phyloP scores from a whole-genome alignment of 2,888 invertebrate genomes.

The Chrysolina oricalcia region DNA sequence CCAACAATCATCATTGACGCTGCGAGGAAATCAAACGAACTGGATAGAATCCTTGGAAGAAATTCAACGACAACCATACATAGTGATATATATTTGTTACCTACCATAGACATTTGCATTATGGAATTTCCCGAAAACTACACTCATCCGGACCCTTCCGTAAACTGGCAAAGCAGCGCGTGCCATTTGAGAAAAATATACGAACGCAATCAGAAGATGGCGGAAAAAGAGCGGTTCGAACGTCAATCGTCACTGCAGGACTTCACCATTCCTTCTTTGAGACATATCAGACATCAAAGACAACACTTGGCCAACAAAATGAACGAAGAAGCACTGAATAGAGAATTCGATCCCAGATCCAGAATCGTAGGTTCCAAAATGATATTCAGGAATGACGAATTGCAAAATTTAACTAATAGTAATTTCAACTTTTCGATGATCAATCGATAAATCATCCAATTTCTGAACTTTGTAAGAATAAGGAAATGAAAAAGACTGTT shows the following conservation, averaged over 20 bases:
- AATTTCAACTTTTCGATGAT: slow-evolving; percentile 54
- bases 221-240: slow-evolving; percentile 61
- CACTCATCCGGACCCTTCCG: slow-evolving; percentile 50
- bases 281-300: slow-evolving; percentile 67
- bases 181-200: slow-evolving; percentile 64
- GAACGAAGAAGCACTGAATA: slow-evolving; percentile 34
- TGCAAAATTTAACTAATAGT: slow-evolving; percentile 58
- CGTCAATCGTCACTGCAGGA: slow-evolving; percentile 60
- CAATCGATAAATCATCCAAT: slow-evolving; percentile 55
- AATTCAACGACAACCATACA: slow-evolving; percentile 64
- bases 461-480: not conserved
- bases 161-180: slow-evolving; percentile 59
- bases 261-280: slow-evolving; percentile 44
- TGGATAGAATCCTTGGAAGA: slow-evolving; percentile 65
- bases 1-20: slow-evolving; percentile 70
- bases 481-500: not conserved
- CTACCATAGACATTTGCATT: slow-evolving; percentile 71
- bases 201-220: slow-evolving; percentile 59
- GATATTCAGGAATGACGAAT: slow-evolving; percentile 62
- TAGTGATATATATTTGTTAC: slow-evolving; percentile 67
- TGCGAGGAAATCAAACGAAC: slow-evolving; percentile 62
- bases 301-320: slow-evolving; percentile 57
- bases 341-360: slow-evolving; percentile 59
- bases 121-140: slow-evolving; percentile 67
- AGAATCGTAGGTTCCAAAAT: slow-evolving; percentile 60